phyloP scores from a whole-genome alignment of 2,888 invertebrate genomes.

The Malachius bipustulatus region DNA sequence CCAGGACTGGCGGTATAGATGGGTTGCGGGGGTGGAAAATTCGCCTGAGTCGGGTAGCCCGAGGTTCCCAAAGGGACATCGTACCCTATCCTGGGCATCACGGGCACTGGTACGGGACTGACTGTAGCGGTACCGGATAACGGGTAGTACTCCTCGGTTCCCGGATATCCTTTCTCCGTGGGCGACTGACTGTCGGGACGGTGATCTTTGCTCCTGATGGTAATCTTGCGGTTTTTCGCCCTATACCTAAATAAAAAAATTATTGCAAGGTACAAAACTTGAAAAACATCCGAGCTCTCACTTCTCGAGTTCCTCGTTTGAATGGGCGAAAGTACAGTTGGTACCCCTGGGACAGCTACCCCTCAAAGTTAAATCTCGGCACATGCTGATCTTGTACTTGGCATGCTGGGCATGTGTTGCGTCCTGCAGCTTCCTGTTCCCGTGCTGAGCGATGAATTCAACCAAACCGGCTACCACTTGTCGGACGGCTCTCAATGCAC shows the following conservation, averaged over 20 bases:
- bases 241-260: slow-evolving; percentile 45
- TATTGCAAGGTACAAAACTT: slow-evolving; percentile 10
- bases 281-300: slow-evolving; percentile 34
- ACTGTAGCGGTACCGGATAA: slow-evolving; percentile 25
- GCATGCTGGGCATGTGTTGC: slow-evolving; percentile 47
- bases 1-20: slow-evolving; percentile 9
- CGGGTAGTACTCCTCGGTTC: slow-evolving; percentile 29
- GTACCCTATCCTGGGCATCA: slow-evolving; percentile 28
- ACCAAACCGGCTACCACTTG: slow-evolving; percentile 66
- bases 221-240: slow-evolving; percentile 51
- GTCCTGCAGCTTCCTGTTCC: slow-evolving; percentile 52
- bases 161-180: slow-evolving; percentile 27
- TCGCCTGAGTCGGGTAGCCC: slow-evolving; percentile 11
- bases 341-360: slow-evolving; percentile 77
- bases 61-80: slow-evolving; percentile 21
- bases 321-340: slow-evolving; percentile 86
- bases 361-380: slow-evolving; percentile 67
- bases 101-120: slow-evolving; percentile 28
- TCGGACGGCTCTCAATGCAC: slow-evolving; percentile 55
- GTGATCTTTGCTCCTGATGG: slow-evolving; percentile 30
- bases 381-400: slow-evolving; percentile 85
- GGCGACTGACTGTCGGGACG: slow-evolving; percentile 31
- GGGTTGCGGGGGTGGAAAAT: slow-evolving; percentile 15
- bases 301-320: slow-evolving; percentile 82
- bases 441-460: slow-evolving; percentile 65